These are phyloP conservation scores for Pelusios castaneus DNA, from an alignment of 2,113 vertebrate genomes.

Conservation along the genomic window DNA sequence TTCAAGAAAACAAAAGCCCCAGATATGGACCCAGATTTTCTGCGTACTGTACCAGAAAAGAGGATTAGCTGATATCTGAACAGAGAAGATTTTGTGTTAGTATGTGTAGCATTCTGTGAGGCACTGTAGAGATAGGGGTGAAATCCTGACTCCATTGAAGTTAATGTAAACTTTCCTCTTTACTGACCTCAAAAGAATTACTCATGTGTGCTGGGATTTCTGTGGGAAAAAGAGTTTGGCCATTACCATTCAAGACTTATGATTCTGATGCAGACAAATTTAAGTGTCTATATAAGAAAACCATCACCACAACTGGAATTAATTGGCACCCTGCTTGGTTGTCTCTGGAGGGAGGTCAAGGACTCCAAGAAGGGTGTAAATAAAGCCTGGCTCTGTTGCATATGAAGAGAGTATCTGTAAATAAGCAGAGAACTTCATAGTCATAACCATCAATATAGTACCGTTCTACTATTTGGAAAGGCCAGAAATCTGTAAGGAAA, in stretches of 20 bases:
- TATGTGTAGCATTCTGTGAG: background rate
- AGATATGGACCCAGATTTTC: background rate
- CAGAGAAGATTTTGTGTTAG: background rate
- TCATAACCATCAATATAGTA: background rate
- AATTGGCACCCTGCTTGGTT: slow-evolving; percentile 7
- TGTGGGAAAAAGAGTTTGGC: background rate
- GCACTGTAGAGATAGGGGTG: background rate
- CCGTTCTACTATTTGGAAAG: background rate
- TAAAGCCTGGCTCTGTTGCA: background rate
- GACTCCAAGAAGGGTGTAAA: background rate
- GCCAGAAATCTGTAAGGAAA: background rate
- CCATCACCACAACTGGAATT: background rate
- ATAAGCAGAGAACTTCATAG: background rate
- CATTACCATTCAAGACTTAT: background rate
- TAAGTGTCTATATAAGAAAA: slow-evolving; percentile 21
- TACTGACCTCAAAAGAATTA: background rate
- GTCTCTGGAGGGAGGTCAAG: background rate
- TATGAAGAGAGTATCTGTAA: background rate
- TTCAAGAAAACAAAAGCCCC: background rate
- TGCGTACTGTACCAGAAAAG: background rate
- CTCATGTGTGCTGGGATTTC: background rate
- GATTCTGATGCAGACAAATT: background rate
- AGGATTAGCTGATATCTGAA: background rate
- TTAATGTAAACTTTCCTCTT: background rate
- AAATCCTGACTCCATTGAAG: background rate